Conservation (phyloP, 2,113 vertebrate genomes). For the Origma solitaria region DNA sequence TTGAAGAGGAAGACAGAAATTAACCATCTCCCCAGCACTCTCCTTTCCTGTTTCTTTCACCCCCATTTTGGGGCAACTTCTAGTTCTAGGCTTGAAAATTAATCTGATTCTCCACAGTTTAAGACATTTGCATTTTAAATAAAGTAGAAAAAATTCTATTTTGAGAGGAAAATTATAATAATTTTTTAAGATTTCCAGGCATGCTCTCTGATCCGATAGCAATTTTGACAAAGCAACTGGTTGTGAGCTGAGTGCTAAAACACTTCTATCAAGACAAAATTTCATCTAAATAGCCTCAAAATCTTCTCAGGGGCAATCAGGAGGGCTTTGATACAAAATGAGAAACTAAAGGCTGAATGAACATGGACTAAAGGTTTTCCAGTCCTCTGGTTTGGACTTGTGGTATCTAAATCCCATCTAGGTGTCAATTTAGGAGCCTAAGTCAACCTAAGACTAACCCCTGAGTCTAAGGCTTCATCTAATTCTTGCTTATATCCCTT, state of each 20-base stretch:
- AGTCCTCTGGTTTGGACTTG: neutral
- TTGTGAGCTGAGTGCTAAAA: neutral
- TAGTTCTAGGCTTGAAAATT: neutral
- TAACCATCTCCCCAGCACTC: neutral
- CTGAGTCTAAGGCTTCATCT: neutral
- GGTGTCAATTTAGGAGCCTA: neutral
- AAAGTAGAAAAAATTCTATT: neutral
- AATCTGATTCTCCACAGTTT: neutral
- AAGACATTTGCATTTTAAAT: neutral
- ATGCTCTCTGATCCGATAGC: neutral
- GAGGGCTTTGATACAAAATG: neutral
- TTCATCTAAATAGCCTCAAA: neutral
- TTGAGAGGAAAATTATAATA: neutral
- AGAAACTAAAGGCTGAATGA: neutral
- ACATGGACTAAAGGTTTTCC: neutral
- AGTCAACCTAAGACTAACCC: neutral
- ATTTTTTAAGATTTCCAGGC: neutral
- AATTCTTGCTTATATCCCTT: neutral
- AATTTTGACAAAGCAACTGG: neutral
- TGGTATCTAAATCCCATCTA: neutral
- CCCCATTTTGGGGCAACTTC: rapidly evolving
- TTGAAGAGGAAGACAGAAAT: neutral
- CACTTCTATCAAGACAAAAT: neutral
- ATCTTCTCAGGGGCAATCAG: neutral
- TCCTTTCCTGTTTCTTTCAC: neutral